Percentiles rank a stretch among this genome's conserved stretches.
These are phyloP conservation scores for Drosophila macrospina DNA, from an alignment of 2,888 invertebrate genomes.

Conservation along the genomic window DNA sequence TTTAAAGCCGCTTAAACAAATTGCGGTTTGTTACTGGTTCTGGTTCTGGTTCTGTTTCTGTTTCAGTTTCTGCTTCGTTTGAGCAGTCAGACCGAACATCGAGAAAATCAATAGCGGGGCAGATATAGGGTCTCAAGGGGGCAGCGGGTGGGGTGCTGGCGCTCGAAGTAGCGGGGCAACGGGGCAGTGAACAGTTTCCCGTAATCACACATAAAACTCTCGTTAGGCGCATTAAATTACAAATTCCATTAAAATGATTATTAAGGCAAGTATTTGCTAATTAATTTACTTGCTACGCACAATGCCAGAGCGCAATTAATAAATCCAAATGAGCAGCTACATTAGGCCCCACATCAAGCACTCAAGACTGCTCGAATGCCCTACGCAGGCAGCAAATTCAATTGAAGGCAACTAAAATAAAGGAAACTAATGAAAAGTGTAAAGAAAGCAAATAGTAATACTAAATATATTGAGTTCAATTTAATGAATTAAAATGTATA, in stretches of 20 bases:
- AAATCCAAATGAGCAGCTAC: constrained; percentile 74
- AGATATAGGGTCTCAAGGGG: background rate
- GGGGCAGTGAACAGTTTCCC: constrained; percentile 10
- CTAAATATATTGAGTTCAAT: background rate
- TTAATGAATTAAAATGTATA: background rate
- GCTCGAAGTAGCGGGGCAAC: too few relatives aligned
- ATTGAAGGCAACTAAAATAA: background rate
- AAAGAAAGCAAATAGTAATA: background rate
- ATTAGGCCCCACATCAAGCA: constrained; percentile 17
- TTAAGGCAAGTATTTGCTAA: constrained; percentile 81
- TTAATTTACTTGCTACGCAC: constrained; percentile 80
- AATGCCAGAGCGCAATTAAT: constrained; percentile 70
- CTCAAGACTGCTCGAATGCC: constrained; percentile 46
- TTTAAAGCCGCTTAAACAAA: constrained; percentile 82
- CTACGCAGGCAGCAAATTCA: constrained; percentile 20
- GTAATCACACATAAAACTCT: constrained; percentile 80
- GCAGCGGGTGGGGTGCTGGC: background rate
- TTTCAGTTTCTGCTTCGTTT: constrained; percentile 18
- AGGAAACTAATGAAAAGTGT: background rate
- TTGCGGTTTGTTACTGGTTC: constrained; percentile 68
- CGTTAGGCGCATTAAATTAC: constrained; percentile 83
- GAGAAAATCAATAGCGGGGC: constrained; percentile 49
- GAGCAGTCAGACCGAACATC: constrained; percentile 23
- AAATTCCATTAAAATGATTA: constrained; percentile 83
- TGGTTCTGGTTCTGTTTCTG: constrained; percentile 23